Base-by-base conservation (phyloP, 2,888 invertebrate genomes). In the Conchocele bisecta region DNA sequence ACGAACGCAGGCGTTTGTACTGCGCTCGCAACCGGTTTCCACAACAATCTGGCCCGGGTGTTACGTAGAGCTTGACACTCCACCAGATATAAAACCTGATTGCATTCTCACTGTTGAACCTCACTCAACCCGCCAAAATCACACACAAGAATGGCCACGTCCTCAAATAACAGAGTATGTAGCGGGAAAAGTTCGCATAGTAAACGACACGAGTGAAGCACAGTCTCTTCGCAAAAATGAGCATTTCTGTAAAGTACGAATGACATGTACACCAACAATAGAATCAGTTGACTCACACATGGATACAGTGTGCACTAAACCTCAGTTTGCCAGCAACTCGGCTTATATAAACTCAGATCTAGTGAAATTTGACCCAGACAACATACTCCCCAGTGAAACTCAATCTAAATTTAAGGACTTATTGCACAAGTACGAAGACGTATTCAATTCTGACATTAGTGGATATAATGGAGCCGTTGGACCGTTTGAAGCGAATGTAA, bases 191-290 rank as follows among this genome's bases (percentile, higher is more conserved):
- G 37, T 71, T 11, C 28, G 59, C 1, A 28, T 61, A 6, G 2
- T 50, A 7, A 64, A 51, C 35, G 39, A 60, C 35, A 54, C 79
- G n/a, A 7, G 17, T n/a, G 44, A 66, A 11, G 59, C 77, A 28
- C 31, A 53, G 13, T 44, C 48, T 6, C n/a, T 67, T 7, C 42
- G 35, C 2, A 59, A 57, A 42, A 51, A 59, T 46, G 41, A 63
- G 17, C 70, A 58, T 20, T 31, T 63, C 22, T 42, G 60, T n/a
- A 42, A 54, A 3, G 51, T 31, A 1, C 28, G 53, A 11, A 13
- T 20, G 15, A 66, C 66, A n/a, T n/a, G n/a, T n/a, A n/a, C n/a
- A n/a, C n/a, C n/a, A n/a, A n/a, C n/a, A n/a, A n/a, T n/a, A n/a
- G n/a, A n/a, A n/a, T n/a, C n/a, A n/a, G n/a, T n/a, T n/a, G n/a